A percentile compares a stretch with the other conserved stretches of the same genome.
phyloP scores from a whole-genome alignment of 2,888 invertebrate genomes.

The Cistogaster globosa region DNA sequence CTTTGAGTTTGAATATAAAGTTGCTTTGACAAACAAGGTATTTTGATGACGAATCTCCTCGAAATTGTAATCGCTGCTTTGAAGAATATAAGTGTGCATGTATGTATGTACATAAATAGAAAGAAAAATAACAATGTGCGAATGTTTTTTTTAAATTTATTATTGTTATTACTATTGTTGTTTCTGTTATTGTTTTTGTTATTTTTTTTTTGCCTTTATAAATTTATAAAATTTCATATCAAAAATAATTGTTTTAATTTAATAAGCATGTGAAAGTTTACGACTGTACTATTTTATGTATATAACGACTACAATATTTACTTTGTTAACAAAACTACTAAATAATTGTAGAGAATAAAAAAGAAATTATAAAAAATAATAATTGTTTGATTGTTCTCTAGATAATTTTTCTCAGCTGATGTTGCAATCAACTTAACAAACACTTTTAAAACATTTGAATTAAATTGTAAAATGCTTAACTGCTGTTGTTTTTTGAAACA shows the following conservation, averaged over 20 bases:
- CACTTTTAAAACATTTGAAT: no score
- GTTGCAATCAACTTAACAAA: no score
- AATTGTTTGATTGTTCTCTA: no score
- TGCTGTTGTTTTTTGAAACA: no score
- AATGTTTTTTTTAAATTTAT: slow-evolving; percentile 38
- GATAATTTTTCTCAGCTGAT: no score
- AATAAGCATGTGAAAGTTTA: slow-evolving; percentile 54
- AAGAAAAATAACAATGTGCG: slow-evolving; percentile 13
- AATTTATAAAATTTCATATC: slow-evolving; percentile 29
- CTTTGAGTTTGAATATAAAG: slow-evolving; percentile 28
- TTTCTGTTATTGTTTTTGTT: slow-evolving; percentile 7
- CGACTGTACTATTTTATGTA: background rate
- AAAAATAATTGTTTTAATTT: slow-evolving; percentile 38
- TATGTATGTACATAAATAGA: background rate
- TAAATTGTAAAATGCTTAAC: no score
- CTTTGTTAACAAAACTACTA: no score
- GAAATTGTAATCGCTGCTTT: slow-evolving; percentile 42
- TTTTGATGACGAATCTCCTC: slow-evolving; percentile 67
- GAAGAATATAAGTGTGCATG: background rate
- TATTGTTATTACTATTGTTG: background rate
- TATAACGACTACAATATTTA: no score
- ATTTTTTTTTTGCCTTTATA: slow-evolving; percentile 25
- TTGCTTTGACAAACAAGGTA: slow-evolving; percentile 57
- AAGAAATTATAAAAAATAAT: no score
- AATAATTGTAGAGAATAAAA: background rate